Evolutionary conservation across 2,113 vertebrate genomes (phyloP), one percentile per base, ranked within the genome.

Genomic region (Boleophthalmus pectinirostris): DNA sequence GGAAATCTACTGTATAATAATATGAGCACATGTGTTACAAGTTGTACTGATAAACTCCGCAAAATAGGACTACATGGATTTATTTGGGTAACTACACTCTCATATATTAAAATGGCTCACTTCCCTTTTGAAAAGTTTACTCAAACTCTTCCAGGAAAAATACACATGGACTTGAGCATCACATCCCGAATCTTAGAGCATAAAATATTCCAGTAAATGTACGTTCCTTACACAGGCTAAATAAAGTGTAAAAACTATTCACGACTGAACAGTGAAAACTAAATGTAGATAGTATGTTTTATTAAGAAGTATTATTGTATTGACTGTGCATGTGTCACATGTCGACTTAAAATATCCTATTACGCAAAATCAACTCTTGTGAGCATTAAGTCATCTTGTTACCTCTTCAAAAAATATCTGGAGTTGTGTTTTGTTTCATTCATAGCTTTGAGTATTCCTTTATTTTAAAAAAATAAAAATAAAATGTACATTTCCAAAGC

Each of bases 41-140:
- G 16, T 18, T 51, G 3, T 51, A 7, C 16, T 5, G 47, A 51
- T 51, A 7, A 4, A 51, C 47, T 51, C 47, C 3, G 5, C 3
- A 5, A 51, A 51, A 20, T 43, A 43, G 38, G 9, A 8, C 8
- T 51, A 51, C 16, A 51, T 7, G 16, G 47, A 3, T 51, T 51
- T 51, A 51, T 51, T 51, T 51, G 18, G 16, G 47, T 20, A 51
- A 51, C 47, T 51, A 51, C 16, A 49, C 16, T 72, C 53, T 74
- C 38, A 67, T 74, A 70, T 25, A 75, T 68, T 68, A 67, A 65
- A 80, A 75, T 68, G 70, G 45, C 21, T 78, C 7, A 18, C 25
- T 82, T 83, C 78, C 80, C 73, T 69, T 69, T 14, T 56, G 74
- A 69, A 64, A 68, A 80, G 14, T 47, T 21, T 25, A 43, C 2